Evolutionary conservation across 2,888 invertebrate species (phyloP).

Genomic region (Dioctria linearis): DNA sequence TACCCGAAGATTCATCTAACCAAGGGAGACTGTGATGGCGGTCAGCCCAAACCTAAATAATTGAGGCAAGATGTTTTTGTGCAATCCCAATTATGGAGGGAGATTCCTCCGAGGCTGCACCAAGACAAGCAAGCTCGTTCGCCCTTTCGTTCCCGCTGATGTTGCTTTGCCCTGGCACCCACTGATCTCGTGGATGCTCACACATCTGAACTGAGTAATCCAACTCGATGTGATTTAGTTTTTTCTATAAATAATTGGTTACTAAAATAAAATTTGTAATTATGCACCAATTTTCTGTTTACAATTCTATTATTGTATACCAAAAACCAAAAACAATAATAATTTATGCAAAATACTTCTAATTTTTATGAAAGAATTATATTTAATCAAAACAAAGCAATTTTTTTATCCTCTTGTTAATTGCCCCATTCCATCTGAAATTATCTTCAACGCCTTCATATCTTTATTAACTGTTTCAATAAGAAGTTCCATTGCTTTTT

Average conservation of each 20-base stretch:
- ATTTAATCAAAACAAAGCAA: neutral
- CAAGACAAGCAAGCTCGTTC: no score
- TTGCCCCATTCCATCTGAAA: slow-evolving; percentile 83
- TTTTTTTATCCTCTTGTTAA: slow-evolving; percentile 65
- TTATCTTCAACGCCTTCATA: slow-evolving; percentile 82
- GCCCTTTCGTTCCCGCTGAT: no score
- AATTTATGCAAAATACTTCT: slow-evolving; percentile 9
- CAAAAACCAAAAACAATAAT: neutral
- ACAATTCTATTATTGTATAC: neutral
- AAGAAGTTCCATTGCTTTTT: slow-evolving; percentile 89
- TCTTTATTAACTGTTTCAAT: slow-evolving; percentile 88
- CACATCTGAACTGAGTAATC: no score
- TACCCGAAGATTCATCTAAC: no score
- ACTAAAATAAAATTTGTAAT: neutral
- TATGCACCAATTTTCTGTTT: neutral
- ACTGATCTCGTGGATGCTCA: no score
- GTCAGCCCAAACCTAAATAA: no score
- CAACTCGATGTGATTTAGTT: no score
- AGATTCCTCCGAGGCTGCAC: no score
- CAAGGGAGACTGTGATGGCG: no score
- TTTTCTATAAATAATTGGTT: neutral
- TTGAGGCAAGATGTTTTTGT: no score
- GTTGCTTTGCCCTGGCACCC: no score
- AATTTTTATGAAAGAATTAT: neutral
- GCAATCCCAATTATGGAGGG: no score